These are phyloP conservation scores for Arothron firmamentum DNA, from an alignment of 2,113 vertebrate genomes.

Conservation along the genomic window DNA sequence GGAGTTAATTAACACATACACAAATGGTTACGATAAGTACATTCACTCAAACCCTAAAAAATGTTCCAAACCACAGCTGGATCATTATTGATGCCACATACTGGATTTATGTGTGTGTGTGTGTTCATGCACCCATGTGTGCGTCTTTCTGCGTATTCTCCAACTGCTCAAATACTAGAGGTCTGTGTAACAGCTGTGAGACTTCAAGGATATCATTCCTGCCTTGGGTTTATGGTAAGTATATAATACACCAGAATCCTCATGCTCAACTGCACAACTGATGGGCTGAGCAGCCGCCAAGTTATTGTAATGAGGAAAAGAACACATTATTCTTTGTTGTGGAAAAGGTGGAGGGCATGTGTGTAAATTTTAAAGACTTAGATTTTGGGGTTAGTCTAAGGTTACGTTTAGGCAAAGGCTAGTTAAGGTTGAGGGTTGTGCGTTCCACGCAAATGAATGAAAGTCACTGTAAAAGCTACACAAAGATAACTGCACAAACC, in stretches of 20 bases:
- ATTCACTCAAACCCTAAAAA: neutral
- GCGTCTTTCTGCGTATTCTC: neutral
- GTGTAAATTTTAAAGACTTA: too few species aligned
- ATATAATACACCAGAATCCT: slow-evolving; percentile 10
- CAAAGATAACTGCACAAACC: too few species aligned
- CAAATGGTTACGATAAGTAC: neutral
- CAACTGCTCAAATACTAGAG: slow-evolving; percentile 37
- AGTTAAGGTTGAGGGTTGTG: too few species aligned
- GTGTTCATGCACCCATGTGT: neutral
- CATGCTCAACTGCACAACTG: neutral
- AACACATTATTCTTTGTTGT: too few species aligned
- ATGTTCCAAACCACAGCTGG: slow-evolving; percentile 1
- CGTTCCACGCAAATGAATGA: too few species aligned
- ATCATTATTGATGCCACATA: neutral
- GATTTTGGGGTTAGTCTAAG: too few species aligned
- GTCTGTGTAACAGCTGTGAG: slow-evolving; percentile 26
- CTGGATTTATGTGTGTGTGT: neutral
- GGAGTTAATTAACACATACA: neutral
- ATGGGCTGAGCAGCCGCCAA: slow-evolving; percentile 8
- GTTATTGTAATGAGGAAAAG: slow-evolving; percentile 2
- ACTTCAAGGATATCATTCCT: slow-evolving; percentile 18
- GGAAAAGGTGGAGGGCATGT: too few species aligned
- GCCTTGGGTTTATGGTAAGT: slow-evolving; percentile 3
- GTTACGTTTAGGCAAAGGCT: too few species aligned
- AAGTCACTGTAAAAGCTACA: too few species aligned